A percentile compares a stretch with the other conserved stretches of the same genome.
Evolutionary conservation across 2,797 vertebrate species (phyloP).

Genomic region (Labeo calbasu): DNA sequence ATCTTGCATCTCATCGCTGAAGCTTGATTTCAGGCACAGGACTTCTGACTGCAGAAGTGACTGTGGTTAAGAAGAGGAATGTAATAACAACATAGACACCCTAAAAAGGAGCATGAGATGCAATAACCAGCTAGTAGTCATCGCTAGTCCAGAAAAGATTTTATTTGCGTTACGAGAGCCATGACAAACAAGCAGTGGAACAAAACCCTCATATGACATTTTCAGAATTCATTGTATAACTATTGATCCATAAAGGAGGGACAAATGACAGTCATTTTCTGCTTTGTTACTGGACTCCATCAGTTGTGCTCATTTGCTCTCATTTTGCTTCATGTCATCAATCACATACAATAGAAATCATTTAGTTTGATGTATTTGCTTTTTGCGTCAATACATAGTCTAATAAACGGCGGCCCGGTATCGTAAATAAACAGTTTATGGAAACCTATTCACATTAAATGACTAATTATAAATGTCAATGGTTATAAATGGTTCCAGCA

Average conservation of each 20-base stretch:
- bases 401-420: background rate
- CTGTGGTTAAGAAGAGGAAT: background rate
- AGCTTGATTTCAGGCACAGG: background rate
- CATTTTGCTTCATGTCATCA: constrained; percentile 58
- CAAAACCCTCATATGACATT: constrained; percentile 53
- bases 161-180: constrained; percentile 13
- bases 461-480: background rate
- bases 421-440: constrained; percentile 3
- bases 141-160: background rate
- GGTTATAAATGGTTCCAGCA: background rate
- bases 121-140: constrained; percentile 1
- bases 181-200: constrained; percentile 39
- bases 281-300: constrained; percentile 53
- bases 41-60: background rate
- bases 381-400: constrained; percentile 36
- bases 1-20: background rate
- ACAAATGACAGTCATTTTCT: constrained; percentile 57
- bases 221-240: constrained; percentile 47
- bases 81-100: background rate
- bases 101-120: background rate
- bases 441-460: constrained; percentile 9
- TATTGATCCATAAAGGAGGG: constrained; percentile 51
- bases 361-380: constrained; percentile 52
- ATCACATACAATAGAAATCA: constrained; percentile 47
- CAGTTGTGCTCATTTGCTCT: constrained; percentile 54